A percentile compares a stretch with the other conserved stretches of the same genome.
Evolutionary conservation across 2,797 vertebrate species (phyloP).

Genomic region (Sebastes umbrosus): DNA sequence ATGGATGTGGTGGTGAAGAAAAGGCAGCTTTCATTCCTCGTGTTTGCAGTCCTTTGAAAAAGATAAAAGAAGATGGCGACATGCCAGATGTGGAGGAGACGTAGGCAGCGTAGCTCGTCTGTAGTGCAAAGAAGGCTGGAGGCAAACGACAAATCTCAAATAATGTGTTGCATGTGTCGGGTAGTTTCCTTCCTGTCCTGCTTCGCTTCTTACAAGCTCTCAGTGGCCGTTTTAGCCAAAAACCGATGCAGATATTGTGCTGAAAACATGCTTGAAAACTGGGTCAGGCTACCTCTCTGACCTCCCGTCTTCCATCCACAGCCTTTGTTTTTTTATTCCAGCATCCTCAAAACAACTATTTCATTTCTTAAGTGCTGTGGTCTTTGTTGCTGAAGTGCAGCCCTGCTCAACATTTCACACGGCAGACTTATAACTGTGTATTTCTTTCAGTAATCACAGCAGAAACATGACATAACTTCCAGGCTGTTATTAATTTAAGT

Average conservation of each 20-base stretch:
- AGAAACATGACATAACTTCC: neutral
- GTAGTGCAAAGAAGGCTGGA: conserved; percentile 11
- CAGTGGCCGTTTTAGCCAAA: neutral
- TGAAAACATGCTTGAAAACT: conserved; percentile 23
- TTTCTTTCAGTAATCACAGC: neutral
- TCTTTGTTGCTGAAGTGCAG: neutral
- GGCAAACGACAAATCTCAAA: conserved; percentile 23
- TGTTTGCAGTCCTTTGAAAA: conserved; percentile 47
- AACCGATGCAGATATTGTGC: conserved; percentile 2
- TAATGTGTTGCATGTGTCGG: conserved; percentile 1
- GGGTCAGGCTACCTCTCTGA: conserved; percentile 1
- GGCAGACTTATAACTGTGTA: neutral
- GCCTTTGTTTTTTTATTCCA: neutral
- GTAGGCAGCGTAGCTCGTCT: neutral
- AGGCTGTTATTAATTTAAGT: neutral
- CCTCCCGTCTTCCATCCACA: conserved; percentile 12
- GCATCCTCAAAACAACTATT: neutral
- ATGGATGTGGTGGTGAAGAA: conserved; percentile 15
- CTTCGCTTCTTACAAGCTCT: neutral
- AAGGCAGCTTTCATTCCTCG: conserved; percentile 7
- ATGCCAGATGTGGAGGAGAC: conserved; percentile 19
- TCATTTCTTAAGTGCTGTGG: neutral
- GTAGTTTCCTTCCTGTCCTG: conserved; percentile 4
- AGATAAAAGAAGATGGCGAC: conserved; percentile 37
- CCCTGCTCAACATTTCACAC: neutral